Percentiles rank a stretch among this genome's conserved stretches.
Evolutionary conservation across 2,888 invertebrate genomes (phyloP).

Genomic region (Abrostola triplasia): DNA sequence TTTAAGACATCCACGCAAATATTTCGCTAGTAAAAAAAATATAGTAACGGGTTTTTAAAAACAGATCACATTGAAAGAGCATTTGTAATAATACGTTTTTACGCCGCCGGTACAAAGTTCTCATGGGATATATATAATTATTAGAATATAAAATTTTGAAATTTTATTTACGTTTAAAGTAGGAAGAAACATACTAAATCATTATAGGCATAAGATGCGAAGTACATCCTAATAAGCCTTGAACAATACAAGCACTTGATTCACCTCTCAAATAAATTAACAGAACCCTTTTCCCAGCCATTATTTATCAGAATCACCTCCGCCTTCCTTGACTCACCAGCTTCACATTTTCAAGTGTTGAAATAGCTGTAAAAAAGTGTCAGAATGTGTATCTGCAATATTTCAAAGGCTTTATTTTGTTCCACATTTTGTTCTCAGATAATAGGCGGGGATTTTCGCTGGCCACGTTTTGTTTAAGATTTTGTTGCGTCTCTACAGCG

Average conservation of each 20-base stretch:
- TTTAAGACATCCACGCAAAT: neutral
- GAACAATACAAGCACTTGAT: neutral
- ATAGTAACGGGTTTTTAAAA: neutral
- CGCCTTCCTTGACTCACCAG: constrained; percentile 12
- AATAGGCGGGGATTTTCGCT: constrained; percentile 39
- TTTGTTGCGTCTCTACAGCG: constrained; percentile 25
- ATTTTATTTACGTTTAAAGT: too few species aligned
- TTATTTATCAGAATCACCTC: constrained; percentile 24
- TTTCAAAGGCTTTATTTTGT: constrained; percentile 48
- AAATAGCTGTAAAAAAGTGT: constrained; percentile 39
- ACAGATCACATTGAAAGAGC: neutral
- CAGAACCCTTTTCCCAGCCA: constrained; percentile 5
- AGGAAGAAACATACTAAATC: too few species aligned
- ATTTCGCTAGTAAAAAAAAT: neutral
- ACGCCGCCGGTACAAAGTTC: neutral
- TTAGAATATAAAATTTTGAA: too few species aligned
- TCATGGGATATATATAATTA: too few species aligned
- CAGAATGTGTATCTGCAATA: constrained; percentile 45
- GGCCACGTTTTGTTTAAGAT: constrained; percentile 36
- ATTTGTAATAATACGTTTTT: neutral
- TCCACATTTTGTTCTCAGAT: constrained; percentile 44
- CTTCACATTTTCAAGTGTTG: constrained; percentile 34
- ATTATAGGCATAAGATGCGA: too few species aligned
- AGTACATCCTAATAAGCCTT: neutral
- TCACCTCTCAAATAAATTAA: neutral